These are phyloP conservation scores for Acrobasis suavella DNA, from an alignment of 2,888 invertebrate genomes.

Conservation along the genomic window DNA sequence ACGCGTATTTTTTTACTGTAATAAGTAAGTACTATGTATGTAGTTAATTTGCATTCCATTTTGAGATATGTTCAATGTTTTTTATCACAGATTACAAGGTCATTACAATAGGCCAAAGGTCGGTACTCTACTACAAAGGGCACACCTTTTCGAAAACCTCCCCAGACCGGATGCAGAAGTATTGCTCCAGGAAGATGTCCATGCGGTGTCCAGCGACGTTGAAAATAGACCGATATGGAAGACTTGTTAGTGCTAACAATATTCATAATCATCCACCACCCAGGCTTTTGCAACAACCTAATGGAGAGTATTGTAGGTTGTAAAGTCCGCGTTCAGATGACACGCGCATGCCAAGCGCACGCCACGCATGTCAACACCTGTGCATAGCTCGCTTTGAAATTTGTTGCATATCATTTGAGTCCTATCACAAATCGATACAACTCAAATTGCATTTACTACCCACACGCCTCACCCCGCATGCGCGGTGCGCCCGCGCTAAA, in stretches of 20 bases:
- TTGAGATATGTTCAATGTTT: neutral
- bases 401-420: too few species aligned
- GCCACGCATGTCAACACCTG: too few species aligned
- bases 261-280: slow-evolving; percentile 28
- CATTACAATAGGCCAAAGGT: slow-evolving; percentile 11
- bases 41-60: too few species aligned
- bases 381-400: too few species aligned
- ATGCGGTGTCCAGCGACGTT: slow-evolving; percentile 25
- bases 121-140: slow-evolving; percentile 17
- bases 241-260: neutral
- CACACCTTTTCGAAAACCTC: slow-evolving; percentile 21
- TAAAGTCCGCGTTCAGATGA: neutral
- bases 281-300: neutral
- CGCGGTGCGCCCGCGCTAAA: too few species aligned
- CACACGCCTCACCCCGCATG: too few species aligned
- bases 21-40: too few species aligned
- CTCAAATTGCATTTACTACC: too few species aligned
- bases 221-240: slow-evolving; percentile 10
- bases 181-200: slow-evolving; percentile 17
- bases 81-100: slow-evolving; percentile 1
- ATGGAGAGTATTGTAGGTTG: slow-evolving; percentile 4
- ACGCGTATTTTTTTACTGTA: too few species aligned
- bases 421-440: too few species aligned
- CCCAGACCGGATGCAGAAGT: slow-evolving; percentile 7
- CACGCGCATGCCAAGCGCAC: too few species aligned